Evolutionary conservation across 1,140 invertebrate species (phyloP), one percentile per base, ranked within the genome.

Genomic region (Conus betulinus): DNA sequence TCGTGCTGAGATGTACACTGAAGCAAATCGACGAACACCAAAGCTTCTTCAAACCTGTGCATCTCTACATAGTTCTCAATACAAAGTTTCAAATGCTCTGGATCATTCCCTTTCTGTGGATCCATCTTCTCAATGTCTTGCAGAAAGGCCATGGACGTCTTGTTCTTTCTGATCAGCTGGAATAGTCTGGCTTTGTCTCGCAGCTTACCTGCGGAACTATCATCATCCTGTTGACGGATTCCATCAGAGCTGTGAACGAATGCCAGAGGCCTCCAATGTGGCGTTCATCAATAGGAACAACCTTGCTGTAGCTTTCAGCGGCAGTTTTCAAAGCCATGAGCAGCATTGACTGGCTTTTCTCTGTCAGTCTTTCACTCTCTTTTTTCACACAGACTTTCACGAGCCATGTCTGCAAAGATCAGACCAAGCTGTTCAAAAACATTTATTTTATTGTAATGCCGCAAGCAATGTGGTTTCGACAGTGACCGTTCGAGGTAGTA

Each of bases 211-310:
- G 39, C 17, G 6, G 51, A 25, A n/a, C 53, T 23, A 25, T 78
- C 1, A 17, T 78, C n/a, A 0, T 51, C 55, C 25, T 71, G 25
- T 87, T 52, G n/a, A 57, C 53, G 23, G 39, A 17, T 67, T 55
- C 51, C 13, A 87, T 6, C 15, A 87, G 85, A n/a, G 27, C 60
- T 23, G 71, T 13, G 71, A 87, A 87, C n/a, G 85, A 87, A 57
- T 87, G 39, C 85, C 85, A 87, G n/a, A 76, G 20, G 13, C n/a
- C 51, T 67, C 74, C 13, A 23, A 87, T 79, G 23, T 87, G 85
- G 10, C n/a, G 17, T 15, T 79, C 11, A 53, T 78, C 13, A 15
- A 0, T 6, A 11, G 85, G 85, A 78, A 10, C 13, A 78, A 10
- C 13, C 53, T 76, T 55, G 11, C 27, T 39, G 51, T 74, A 87